A percentile compares a stretch with the other conserved stretches of the same genome.
Conservation (phyloP, 1,140 invertebrate genomes). For the Tetramorium simillimum region DNA sequence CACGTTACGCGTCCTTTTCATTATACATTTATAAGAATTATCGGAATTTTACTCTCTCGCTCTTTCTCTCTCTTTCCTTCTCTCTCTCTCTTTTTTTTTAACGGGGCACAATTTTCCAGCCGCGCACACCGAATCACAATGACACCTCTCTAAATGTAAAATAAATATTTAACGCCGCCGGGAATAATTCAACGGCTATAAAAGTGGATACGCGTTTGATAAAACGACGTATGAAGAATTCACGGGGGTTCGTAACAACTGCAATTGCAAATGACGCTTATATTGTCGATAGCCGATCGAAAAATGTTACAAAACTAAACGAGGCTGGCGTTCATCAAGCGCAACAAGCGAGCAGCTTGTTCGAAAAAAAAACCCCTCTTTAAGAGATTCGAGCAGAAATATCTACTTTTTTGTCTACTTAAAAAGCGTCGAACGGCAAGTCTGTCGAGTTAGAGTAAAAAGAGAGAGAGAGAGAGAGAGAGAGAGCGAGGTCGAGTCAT, state of each 20-base stretch:
- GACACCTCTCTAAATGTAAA: constrained; percentile 50
- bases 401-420: background rate
- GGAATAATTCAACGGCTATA: constrained; percentile 46
- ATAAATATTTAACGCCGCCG: constrained; percentile 44
- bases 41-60: constrained; percentile 34
- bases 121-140: constrained; percentile 34
- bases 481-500: background rate
- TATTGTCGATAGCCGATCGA: constrained; percentile 10
- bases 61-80: constrained; percentile 33
- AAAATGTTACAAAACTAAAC: background rate
- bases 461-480: background rate
- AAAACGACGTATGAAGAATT: constrained; percentile 37
- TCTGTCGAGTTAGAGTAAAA: background rate
- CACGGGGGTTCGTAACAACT: constrained; percentile 23
- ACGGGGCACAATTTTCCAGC: background rate
- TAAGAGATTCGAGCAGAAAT: background rate
- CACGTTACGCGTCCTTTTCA: constrained; percentile 49
- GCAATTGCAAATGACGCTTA: constrained; percentile 15
- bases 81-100: constrained; percentile 9
- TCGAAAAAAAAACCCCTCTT: background rate
- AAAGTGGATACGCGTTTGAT: constrained; percentile 47
- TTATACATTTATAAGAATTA: constrained; percentile 51
- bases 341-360: background rate
- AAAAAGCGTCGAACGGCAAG: background rate
- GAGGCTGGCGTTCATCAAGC: background rate